phyloP scores from a whole-genome alignment of 2,113 vertebrate genomes.

The Herpailurus yagouaroundi region DNA sequence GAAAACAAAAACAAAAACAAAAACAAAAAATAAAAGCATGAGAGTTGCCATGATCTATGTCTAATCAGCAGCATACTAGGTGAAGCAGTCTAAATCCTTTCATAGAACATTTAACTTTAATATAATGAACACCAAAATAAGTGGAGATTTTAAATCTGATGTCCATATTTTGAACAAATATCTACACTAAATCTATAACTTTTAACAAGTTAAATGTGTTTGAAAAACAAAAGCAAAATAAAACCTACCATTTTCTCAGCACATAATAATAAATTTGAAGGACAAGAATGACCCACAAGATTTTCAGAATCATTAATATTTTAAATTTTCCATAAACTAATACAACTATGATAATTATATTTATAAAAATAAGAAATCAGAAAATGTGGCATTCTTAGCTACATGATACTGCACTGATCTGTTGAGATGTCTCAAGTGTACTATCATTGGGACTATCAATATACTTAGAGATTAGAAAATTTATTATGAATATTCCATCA shows the following conservation, averaged over 20 bases:
- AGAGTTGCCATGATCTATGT: background rate
- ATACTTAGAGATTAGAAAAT: background rate
- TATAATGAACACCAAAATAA: background rate
- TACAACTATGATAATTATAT: background rate
- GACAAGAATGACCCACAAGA: background rate
- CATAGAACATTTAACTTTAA: background rate
- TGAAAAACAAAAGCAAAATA: background rate
- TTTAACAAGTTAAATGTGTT: background rate
- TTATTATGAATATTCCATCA: background rate
- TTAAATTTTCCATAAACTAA: background rate
- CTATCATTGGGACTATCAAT: background rate
- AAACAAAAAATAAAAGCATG: background rate
- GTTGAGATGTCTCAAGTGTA: background rate
- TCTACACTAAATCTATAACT: background rate
- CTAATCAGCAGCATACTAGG: background rate
- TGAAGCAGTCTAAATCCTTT: background rate
- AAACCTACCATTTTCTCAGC: background rate
- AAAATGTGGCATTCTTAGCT: background rate
- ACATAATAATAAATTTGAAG: background rate
- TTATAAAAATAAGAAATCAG: background rate
- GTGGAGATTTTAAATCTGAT: background rate
- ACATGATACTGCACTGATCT: background rate
- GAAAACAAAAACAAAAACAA: background rate
- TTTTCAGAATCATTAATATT: background rate
- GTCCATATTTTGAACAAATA: background rate